Evolutionary conservation across 2,797 vertebrate genomes (phyloP), one percentile per base, ranked within the genome.

Genomic region (Capromys pilorides): DNA sequence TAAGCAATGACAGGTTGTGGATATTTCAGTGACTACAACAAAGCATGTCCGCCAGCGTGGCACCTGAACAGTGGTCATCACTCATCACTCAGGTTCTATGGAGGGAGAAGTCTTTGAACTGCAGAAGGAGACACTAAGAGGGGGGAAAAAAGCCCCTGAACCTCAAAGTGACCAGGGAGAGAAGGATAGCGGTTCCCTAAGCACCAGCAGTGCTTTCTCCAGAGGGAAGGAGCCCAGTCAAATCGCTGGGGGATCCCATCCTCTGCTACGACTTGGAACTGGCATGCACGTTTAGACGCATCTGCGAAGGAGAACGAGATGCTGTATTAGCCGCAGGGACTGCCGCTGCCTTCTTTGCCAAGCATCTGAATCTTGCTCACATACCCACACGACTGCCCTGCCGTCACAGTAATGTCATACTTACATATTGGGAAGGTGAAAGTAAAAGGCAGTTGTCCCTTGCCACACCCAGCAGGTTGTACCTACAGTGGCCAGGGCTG

Each of bases 81-180:
- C 59, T 51, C 54, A 0, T 49, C 88, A 41, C 64, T 84, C 66
- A 80, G 78, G 45, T 45, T 84, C 54, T 95, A 89, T 24, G 64
- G 57, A 91, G 94, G 54, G 39, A 24, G 39, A 89, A 77, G 83
- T 71, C 90, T 90, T 88, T 86, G 79, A 96, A 93, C 54, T 92
- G 64, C n/a, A 49, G 33, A 62, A 41, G 41, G 57, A 61, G 69
- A 89, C 51, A 59, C 64, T 81, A n/a, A 57, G 84, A 75, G 80
- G 61, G 92, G 87, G 39, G 85, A 89, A 96, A 90, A 89, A 96
- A 94, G 75, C 18, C 41, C 31, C 41, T 84, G 62, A 64, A 28
- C 49, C 24, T 24, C 11, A 12, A 4, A 28, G 39, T 0, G 24
- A 24, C 21, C 39, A 24, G 51, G 31, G 1, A 88, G 45, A 54